A percentile compares a stretch with the other conserved stretches of the same genome.
Conservation (phyloP, 92 coral and sea anemone genomes). For the Blastomussa wellsi region DNA sequence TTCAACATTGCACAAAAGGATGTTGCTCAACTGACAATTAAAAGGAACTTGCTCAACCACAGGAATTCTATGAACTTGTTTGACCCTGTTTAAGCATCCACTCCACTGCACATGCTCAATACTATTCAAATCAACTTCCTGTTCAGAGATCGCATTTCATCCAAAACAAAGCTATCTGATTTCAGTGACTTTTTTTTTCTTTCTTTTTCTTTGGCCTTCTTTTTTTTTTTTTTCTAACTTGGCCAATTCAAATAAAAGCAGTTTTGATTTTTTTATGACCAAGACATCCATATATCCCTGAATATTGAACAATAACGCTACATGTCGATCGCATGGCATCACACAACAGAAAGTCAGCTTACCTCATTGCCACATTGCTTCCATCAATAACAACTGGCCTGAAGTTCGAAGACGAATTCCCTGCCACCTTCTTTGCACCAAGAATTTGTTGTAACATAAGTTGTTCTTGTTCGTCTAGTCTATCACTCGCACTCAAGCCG, state of each 20-base stretch:
- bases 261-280: neutral
- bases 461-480: slow-evolving; percentile 62
- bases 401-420: slow-evolving; percentile 63
- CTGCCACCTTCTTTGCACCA: slow-evolving; percentile 51
- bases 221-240: neutral
- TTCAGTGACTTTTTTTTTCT: slow-evolving; percentile 7
- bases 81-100: slow-evolving; percentile 37
- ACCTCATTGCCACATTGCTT: slow-evolving; percentile 99
- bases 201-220: neutral
- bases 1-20: neutral
- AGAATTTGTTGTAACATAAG: slow-evolving; percentile 70
- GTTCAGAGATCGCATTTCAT: slow-evolving; percentile 9
- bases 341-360: neutral
- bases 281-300: neutral
- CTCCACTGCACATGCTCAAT: slow-evolving; percentile 41
- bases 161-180: slow-evolving; percentile 28
- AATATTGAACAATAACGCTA: neutral
- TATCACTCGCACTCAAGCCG: slow-evolving; percentile 16
- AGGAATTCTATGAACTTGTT: slow-evolving; percentile 1
- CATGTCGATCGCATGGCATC: neutral
- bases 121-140: slow-evolving; percentile 32
- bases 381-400: slow-evolving; percentile 98
- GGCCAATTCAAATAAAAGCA: neutral
- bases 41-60: slow-evolving; percentile 26
- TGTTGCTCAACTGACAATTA: slow-evolving; percentile 3